Evolutionary conservation across 53 echinoderm and acorn worm genomes (phyloP).

Genomic region (Actinopyga echinites): DNA sequence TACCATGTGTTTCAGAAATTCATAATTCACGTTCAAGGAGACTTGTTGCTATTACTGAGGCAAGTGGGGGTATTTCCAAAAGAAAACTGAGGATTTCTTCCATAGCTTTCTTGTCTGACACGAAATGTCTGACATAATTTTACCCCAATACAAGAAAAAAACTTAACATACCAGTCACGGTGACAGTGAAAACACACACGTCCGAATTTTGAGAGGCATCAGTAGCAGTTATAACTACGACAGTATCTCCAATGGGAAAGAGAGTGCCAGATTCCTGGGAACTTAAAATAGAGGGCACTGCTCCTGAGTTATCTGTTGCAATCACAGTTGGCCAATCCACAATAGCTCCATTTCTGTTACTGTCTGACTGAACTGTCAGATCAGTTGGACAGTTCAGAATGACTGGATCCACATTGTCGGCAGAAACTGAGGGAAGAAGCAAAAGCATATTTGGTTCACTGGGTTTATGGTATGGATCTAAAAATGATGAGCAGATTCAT

Average conservation of each 20-base stretch:
- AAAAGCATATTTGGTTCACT: too few species aligned
- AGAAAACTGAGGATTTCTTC: background rate
- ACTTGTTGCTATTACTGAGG: too few species aligned
- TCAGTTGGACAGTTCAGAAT: background rate
- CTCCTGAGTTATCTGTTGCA: slow-evolving; percentile 57
- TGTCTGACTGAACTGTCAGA: slow-evolving; percentile 7
- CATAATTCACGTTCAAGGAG: background rate
- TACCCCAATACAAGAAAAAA: too few species aligned
- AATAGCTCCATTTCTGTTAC: slow-evolving; percentile 6
- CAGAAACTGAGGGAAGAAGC: background rate
- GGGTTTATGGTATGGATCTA: too few species aligned
- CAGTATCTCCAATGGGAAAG: slow-evolving; percentile 11
- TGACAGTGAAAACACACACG: slow-evolving; percentile 49
- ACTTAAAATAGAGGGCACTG: background rate
- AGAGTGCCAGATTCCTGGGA: slow-evolving; percentile 39
- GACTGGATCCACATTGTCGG: background rate
- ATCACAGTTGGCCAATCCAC: slow-evolving; percentile 38
- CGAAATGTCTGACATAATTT: too few species aligned
- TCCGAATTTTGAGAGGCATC: slow-evolving; percentile 46
- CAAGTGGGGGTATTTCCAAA: too few species aligned
- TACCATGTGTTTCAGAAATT: background rate
- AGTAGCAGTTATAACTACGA: slow-evolving; percentile 31
- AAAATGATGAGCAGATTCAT: too few species aligned
- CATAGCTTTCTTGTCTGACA: too few species aligned
- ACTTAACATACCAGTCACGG: slow-evolving; percentile 33